These are phyloP conservation scores for Schrankia costaestrigalis DNA, from an alignment of 2,888 invertebrate genomes.

Conservation along the genomic window DNA sequence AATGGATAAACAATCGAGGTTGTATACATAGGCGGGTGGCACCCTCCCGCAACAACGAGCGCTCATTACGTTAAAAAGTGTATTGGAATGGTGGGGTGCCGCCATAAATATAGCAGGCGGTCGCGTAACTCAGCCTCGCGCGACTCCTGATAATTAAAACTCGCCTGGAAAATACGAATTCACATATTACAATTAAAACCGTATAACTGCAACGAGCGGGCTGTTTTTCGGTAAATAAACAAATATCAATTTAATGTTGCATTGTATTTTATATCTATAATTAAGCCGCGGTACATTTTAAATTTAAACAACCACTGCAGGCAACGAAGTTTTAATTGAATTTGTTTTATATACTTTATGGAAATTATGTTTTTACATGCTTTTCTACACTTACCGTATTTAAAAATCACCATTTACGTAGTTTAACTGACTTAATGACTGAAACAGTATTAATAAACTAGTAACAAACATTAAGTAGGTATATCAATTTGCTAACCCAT, in stretches of 20 bases:
- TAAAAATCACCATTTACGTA: too few relatives aligned
- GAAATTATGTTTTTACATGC: too few relatives aligned
- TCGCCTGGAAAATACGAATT: conserved; percentile 75
- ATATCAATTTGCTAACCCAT: too few relatives aligned
- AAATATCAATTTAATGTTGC: conserved; percentile 39
- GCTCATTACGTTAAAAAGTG: conserved; percentile 80
- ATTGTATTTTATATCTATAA: conserved; percentile 30
- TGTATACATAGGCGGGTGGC: conserved; percentile 40
- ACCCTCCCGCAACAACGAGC: conserved; percentile 53
- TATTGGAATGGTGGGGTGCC: conserved; percentile 72
- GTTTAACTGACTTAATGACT: too few relatives aligned
- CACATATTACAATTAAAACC: conserved; percentile 80
- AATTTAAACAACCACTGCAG: conserved; percentile 14
- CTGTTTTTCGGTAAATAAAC: conserved; percentile 56
- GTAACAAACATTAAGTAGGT: too few relatives aligned
- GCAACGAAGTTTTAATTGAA: conserved; percentile 17
- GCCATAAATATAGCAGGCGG: conserved; percentile 80
- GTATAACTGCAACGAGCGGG: conserved; percentile 62
- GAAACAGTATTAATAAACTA: too few relatives aligned
- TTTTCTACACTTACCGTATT: too few relatives aligned
- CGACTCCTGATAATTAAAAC: conserved; percentile 81
- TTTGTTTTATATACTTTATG: too few relatives aligned
- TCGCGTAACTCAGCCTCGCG: conserved; percentile 78
- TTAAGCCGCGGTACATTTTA: conserved; percentile 28
- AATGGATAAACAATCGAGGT: conserved; percentile 36